phyloP scores from a whole-genome alignment of 1,140 invertebrate genomes.

The Atta colombica region DNA sequence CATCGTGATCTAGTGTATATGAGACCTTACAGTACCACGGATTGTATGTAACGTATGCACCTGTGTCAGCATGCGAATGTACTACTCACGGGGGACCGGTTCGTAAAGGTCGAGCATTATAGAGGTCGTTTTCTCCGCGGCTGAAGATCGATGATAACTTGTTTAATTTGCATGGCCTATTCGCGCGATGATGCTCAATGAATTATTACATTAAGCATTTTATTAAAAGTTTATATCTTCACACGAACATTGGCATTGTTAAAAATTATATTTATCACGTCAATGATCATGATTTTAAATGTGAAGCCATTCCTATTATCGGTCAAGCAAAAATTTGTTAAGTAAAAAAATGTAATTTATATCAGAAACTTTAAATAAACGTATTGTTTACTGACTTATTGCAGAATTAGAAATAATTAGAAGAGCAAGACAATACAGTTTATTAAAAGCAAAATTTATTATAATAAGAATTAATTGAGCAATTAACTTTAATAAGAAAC shows the following conservation, averaged over 20 bases:
- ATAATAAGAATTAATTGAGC: not conserved
- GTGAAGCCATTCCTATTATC: not conserved
- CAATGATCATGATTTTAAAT: not conserved
- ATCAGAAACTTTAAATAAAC: not conserved
- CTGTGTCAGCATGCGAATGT: slow-evolving; percentile 71
- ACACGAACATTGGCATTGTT: not conserved
- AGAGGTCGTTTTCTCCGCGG: slow-evolving; percentile 72
- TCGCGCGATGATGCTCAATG: slow-evolving; percentile 18
- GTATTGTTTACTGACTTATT: slow-evolving; percentile 13
- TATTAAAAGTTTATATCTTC: not conserved
- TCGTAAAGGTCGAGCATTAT: slow-evolving; percentile 74
- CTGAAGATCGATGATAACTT: slow-evolving; percentile 53
- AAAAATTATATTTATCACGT: not conserved
- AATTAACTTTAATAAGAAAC: not conserved
- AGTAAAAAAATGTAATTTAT: not conserved
- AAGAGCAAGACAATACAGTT: not conserved
- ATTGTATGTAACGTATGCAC: slow-evolving; percentile 58
- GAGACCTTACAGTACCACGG: not conserved
- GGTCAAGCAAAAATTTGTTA: not conserved
- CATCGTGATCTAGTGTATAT: slow-evolving; percentile 25
- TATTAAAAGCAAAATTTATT: not conserved
- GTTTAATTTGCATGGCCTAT: slow-evolving; percentile 41
- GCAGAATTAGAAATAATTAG: not conserved
- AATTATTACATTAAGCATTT: slow-evolving; percentile 21
- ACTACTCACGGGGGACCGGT: slow-evolving; percentile 64